These are phyloP conservation scores for Anolis apletophallus DNA, from an alignment of 2,797 vertebrate genomes.

Conservation along the genomic window DNA sequence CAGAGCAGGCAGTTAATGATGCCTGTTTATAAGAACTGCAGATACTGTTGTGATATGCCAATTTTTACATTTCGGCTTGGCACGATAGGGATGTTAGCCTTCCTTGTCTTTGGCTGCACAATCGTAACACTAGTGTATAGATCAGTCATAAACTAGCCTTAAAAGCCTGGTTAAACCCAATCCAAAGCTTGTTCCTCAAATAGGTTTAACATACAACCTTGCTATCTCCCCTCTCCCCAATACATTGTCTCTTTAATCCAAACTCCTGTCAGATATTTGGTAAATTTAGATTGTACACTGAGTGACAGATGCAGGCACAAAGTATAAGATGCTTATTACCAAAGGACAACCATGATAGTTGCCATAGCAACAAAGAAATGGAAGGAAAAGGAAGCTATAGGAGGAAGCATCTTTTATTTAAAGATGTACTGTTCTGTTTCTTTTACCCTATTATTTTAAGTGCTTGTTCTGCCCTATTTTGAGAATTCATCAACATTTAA, in stretches of 20 bases:
- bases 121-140: not conserved
- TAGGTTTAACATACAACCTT: not conserved
- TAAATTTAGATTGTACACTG: conserved; percentile 12
- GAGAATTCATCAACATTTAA: not conserved
- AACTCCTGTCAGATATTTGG: not conserved
- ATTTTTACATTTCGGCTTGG: not conserved
- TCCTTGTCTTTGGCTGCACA: not conserved
- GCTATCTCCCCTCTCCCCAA: not conserved
- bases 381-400: conserved; percentile 28
- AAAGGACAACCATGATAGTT: conserved; percentile 42
- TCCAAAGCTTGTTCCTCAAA: not conserved
- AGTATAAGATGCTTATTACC: not conserved
- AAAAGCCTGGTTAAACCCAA: not conserved
- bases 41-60: not conserved
- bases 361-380: conserved; percentile 58
- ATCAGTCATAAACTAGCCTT: conserved; percentile 9
- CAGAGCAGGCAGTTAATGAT: not conserved
- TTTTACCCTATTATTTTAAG: rapidly evolving
- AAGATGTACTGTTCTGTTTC: conserved; percentile 32
- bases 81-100: not conserved
- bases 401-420: not conserved
- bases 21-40: not conserved
- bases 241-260: not conserved
- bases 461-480: not conserved
- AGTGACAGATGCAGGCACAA: conserved; percentile 16